Evolutionary conservation across 2,888 invertebrate genomes (phyloP).

Genomic region (Hanleya hanleyi): DNA sequence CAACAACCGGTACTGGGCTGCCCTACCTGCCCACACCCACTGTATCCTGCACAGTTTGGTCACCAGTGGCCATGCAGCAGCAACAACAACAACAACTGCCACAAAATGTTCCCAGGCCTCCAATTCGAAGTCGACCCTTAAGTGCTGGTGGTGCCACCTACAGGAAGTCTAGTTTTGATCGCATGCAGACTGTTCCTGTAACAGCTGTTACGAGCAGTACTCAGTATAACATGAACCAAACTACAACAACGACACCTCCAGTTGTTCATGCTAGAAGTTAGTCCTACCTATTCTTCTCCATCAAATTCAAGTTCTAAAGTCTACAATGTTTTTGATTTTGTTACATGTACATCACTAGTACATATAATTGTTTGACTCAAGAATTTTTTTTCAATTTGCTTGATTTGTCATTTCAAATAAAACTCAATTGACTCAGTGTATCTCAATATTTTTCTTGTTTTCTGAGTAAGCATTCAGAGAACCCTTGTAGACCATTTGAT

Average conservation of each 20-base stretch:
- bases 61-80: constrained; percentile 1
- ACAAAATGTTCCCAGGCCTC: constrained; percentile 42
- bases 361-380: too few relatives aligned
- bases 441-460: too few relatives aligned
- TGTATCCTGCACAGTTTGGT: neutral
- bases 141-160: constrained; percentile 59
- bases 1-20: constrained; percentile 3
- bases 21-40: constrained; percentile 4
- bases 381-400: too few relatives aligned
- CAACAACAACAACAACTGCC: constrained; percentile 40
- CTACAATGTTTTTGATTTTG: too few relatives aligned
- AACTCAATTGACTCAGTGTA: too few relatives aligned
- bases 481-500: too few relatives aligned
- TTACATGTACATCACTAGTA: too few relatives aligned
- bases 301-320: too few relatives aligned
- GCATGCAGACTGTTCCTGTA: neutral
- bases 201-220: constrained; percentile 27
- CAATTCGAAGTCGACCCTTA: constrained; percentile 64
- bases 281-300: too few relatives aligned
- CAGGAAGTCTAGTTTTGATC: constrained; percentile 6
- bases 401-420: too few relatives aligned
- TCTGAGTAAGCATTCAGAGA: too few relatives aligned
- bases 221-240: neutral
- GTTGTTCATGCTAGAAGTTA: too few relatives aligned
- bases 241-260: neutral